Base-by-base conservation (phyloP, 2,113 vertebrate genomes). In the Indicator maculatus region DNA sequence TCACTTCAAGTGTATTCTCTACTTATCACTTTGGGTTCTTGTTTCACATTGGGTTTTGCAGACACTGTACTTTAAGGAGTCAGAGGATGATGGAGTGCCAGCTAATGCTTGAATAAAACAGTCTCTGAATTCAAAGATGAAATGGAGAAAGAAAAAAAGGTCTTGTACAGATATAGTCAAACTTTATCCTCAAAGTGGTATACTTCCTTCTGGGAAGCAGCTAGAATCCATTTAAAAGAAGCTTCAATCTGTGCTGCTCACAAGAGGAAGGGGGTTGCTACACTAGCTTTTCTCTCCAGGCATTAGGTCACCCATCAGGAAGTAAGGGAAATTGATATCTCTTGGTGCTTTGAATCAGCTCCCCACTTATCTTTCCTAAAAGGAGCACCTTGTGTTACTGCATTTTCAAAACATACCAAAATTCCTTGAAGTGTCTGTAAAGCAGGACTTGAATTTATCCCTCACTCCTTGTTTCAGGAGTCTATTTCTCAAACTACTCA, bases 91-190 rank as follows among this genome's bases (percentile, higher is more conserved):
- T 83, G 31, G 77, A 91, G 86, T 76, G 36, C 81, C 20, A 47
- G 72, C 50, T 83, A 63, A 93, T 74, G 53, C 76, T 75, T 66
- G 56, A 91, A 93, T 88, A 83, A 93, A 94, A 56, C 21, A 86
- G 75, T 31, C 56, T 65, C 70, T 84, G 70, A 87, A 86, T 92
- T 70, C 69, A 83, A 83, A 83, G 77, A 89, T 81, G 45, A 93
- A 93, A 92, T 52, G 41, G 17, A 92, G 67, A 50, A 36, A 78
- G 81, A 67, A 86, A 73, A 92, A 50, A 44, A 4, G 45, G 23
- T 59, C 86, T 92, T 84, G 45, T 86, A 90, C 44, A 83, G 67
- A 76, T 79, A 59, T 60, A 44, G 66, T 77, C 87, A 73, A 85
- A 77, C 69, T 84, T 84, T 67, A 44, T 71, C 74, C 85, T 93